Percentiles rank a stretch among this genome's conserved stretches.
Conservation (phyloP, 2,888 invertebrate species). For the Nowickia ferox region DNA sequence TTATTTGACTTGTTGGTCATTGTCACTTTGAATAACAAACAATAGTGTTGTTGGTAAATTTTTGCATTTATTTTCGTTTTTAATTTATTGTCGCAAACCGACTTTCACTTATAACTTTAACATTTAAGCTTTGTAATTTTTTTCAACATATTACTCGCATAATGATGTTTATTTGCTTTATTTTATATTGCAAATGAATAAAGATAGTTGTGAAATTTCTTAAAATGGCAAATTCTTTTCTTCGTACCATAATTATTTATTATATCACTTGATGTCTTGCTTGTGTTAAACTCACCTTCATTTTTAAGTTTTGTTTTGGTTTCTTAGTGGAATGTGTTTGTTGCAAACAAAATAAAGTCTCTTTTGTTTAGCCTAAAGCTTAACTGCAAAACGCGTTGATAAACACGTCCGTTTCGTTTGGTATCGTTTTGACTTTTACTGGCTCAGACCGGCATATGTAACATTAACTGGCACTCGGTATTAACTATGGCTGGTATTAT, state of each 20-base stretch:
- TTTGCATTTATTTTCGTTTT: slow-evolving; percentile 32
- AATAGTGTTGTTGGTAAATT: slow-evolving; percentile 10
- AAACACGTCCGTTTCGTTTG: slow-evolving; percentile 67
- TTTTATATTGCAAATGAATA: neutral
- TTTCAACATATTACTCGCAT: neutral
- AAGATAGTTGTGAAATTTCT: neutral
- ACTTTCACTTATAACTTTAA: slow-evolving; percentile 58
- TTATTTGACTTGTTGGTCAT: slow-evolving; percentile 71
- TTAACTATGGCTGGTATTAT: slow-evolving; percentile 12
- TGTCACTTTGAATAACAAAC: slow-evolving; percentile 54
- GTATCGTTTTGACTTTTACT: slow-evolving; percentile 71
- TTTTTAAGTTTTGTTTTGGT: slow-evolving; percentile 39
- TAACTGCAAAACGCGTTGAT: slow-evolving; percentile 36
- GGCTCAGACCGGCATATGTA: slow-evolving; percentile 66
- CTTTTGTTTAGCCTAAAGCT: slow-evolving; percentile 25
- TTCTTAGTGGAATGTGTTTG: slow-evolving; percentile 8
- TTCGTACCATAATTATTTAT: neutral
- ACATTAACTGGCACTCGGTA: slow-evolving; percentile 35
- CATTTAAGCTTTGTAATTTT: slow-evolving; percentile 12
- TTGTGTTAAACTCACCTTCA: slow-evolving; percentile 71
- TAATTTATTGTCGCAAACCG: slow-evolving; percentile 6
- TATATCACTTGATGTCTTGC: neutral
- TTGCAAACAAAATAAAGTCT: neutral
- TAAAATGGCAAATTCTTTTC: neutral
- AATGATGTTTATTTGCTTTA: neutral